Evolutionary conservation across 2,113 vertebrate species (phyloP).

Genomic region (Nibea albiflora): DNA sequence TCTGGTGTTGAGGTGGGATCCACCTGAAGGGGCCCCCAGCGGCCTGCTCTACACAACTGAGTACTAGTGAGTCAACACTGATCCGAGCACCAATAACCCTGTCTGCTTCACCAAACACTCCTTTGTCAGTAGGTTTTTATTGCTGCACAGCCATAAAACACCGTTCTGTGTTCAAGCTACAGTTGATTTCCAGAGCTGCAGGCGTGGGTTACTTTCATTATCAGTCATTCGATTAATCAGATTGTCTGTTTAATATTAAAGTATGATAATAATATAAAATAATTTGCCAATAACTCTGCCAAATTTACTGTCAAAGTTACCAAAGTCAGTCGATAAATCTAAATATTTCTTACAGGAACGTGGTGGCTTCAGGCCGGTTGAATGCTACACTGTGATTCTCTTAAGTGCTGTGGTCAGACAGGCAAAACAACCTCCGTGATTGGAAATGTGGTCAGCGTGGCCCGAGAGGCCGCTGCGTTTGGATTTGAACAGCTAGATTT

Average conservation of each 20-base stretch:
- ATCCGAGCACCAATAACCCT: neutral
- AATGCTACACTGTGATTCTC: neutral
- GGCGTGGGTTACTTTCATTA: neutral
- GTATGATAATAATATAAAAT: too few relatives aligned
- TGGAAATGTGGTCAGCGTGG: neutral
- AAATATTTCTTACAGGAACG: too few relatives aligned
- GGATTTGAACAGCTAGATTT: neutral
- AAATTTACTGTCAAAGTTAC: too few relatives aligned
- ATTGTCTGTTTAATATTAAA: too few relatives aligned
- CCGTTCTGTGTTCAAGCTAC: neutral
- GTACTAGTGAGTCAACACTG: constrained; percentile 52
- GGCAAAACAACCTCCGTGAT: neutral
- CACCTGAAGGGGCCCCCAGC: constrained; percentile 18
- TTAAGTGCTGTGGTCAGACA: neutral
- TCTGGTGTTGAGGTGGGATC: constrained; percentile 72
- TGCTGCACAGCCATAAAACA: neutral
- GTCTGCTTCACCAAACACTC: neutral
- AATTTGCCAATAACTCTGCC: too few relatives aligned
- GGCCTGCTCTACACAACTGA: constrained; percentile 58
- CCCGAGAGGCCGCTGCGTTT: neutral
- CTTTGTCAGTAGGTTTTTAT: neutral
- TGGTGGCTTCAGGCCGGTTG: neutral
- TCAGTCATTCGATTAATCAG: neutral
- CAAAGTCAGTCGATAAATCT: too few relatives aligned
- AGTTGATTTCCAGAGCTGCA: neutral